Evolutionary conservation across 2,888 invertebrate species (phyloP).

Genomic region (Oscheius sp.): DNA sequence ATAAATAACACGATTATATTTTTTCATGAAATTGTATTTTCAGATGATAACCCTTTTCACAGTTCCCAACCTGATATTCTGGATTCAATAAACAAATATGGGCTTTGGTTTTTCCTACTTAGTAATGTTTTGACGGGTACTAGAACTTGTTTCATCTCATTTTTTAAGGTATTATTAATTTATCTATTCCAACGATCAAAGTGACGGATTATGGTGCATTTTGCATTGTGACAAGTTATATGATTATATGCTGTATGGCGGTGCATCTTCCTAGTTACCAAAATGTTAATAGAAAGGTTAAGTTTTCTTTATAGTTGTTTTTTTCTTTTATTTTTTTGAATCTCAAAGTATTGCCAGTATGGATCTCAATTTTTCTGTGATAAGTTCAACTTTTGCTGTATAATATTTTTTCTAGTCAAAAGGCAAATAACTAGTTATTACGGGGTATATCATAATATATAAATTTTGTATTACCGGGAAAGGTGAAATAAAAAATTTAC

Average conservation of each 20-base stretch:
- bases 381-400: neutral
- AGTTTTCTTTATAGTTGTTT: neutral
- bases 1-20: too few species aligned
- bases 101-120: slow-evolving; percentile 83
- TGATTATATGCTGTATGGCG: slow-evolving; percentile 10
- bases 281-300: slow-evolving; percentile 14
- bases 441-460: too few species aligned
- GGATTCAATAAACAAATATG: slow-evolving; percentile 71
- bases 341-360: neutral
- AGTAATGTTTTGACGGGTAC: slow-evolving; percentile 85
- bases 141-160: neutral
- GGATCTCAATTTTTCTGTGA: slow-evolving; percentile 11
- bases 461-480: too few species aligned
- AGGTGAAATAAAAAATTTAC: too few species aligned
- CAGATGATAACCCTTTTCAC: slow-evolving; percentile 56
- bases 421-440: too few species aligned
- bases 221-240: slow-evolving; percentile 1
- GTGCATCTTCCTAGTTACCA: slow-evolving; percentile 12
- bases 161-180: slow-evolving; percentile 23
- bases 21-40: slow-evolving; percentile 14
- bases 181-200: neutral
- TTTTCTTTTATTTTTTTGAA: neutral
- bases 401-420: too few species aligned
- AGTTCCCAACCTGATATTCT: slow-evolving; percentile 51
- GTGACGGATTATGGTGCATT: slow-evolving; percentile 1